phyloP scores from a whole-genome alignment of 2,888 invertebrate genomes.

The Spatulosminthurus flaviceps region DNA sequence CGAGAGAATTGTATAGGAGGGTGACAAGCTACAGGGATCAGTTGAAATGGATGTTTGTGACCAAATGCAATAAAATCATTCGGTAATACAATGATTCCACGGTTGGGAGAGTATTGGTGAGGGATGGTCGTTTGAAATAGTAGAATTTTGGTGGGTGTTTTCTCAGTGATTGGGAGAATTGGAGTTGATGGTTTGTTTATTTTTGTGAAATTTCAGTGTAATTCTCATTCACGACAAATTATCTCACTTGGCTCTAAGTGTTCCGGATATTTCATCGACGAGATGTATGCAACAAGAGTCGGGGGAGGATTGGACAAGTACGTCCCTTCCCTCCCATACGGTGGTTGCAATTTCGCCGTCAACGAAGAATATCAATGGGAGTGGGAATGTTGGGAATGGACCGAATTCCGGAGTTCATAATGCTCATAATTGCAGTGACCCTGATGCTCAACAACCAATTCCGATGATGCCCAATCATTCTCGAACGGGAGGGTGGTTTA shows the following conservation, averaged over 20 bases:
- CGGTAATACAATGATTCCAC: too few relatives aligned
- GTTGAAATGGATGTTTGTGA: too few relatives aligned
- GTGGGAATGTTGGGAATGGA: slow-evolving; percentile 18
- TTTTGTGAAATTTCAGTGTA: slow-evolving; percentile 51
- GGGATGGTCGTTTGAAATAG: too few relatives aligned
- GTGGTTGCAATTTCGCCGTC: slow-evolving; percentile 53
- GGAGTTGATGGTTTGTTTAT: too few relatives aligned
- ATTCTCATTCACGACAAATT: slow-evolving; percentile 62
- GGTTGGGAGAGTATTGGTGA: too few relatives aligned
- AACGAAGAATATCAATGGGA: slow-evolving; percentile 40
- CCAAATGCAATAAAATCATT: too few relatives aligned
- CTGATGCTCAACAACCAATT: not conserved
- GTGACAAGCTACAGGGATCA: too few relatives aligned
- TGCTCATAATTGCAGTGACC: not conserved
- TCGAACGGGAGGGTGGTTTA: slow-evolving; percentile 72
- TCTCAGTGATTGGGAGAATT: too few relatives aligned
- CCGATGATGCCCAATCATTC: slow-evolving; percentile 36
- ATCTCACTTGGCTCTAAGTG: slow-evolving; percentile 61
- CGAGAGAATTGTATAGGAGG: too few relatives aligned
- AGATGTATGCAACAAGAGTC: slow-evolving; percentile 49
- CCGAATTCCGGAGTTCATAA: slow-evolving; percentile 25
- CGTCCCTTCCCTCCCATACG: slow-evolving; percentile 59
- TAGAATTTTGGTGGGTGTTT: too few relatives aligned
- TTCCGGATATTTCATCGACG: slow-evolving; percentile 60
- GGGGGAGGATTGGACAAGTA: slow-evolving; percentile 58